These are phyloP conservation scores for Montipora foliosa DNA, from an alignment of 64 coral and sea anemone genomes.

Conservation along the genomic window DNA sequence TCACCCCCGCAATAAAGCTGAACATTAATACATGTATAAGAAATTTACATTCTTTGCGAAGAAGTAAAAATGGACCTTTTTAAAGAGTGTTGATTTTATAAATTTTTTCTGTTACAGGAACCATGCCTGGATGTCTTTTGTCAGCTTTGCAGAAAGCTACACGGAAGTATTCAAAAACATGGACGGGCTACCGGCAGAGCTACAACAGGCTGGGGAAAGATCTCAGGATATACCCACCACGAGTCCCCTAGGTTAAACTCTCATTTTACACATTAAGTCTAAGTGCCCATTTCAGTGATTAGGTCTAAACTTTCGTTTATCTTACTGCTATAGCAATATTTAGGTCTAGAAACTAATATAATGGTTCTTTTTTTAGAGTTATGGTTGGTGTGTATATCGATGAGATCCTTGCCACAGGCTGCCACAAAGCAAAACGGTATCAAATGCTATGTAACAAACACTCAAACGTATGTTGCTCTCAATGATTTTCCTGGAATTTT, in stretches of 20 bases:
- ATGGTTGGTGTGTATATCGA: too few relatives aligned
- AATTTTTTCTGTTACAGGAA: constrained; percentile 6
- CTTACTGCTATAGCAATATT: too few relatives aligned
- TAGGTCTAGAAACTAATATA: too few relatives aligned
- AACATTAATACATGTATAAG: too few relatives aligned
- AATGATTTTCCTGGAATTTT: neutral
- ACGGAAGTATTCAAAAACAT: neutral
- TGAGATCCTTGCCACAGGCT: neutral
- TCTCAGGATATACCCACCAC: too few relatives aligned
- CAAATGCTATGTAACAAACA: neutral
- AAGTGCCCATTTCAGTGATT: too few relatives aligned
- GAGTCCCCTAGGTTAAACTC: too few relatives aligned
- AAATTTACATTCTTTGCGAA: neutral
- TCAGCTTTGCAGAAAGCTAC: constrained; percentile 22
- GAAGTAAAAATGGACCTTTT: neutral
- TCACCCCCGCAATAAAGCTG: too few relatives aligned
- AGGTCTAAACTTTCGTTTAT: too few relatives aligned
- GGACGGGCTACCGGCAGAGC: neutral
- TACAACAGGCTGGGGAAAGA: neutral
- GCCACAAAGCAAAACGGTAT: constrained; percentile 21
- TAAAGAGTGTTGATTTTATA: neutral
- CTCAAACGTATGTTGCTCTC: neutral
- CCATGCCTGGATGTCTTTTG: constrained; percentile 24
- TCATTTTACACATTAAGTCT: too few relatives aligned
- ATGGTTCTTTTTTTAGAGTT: too few relatives aligned